phyloP scores from a whole-genome alignment of 2,888 invertebrate species.

The Dryadula phaetusa region DNA sequence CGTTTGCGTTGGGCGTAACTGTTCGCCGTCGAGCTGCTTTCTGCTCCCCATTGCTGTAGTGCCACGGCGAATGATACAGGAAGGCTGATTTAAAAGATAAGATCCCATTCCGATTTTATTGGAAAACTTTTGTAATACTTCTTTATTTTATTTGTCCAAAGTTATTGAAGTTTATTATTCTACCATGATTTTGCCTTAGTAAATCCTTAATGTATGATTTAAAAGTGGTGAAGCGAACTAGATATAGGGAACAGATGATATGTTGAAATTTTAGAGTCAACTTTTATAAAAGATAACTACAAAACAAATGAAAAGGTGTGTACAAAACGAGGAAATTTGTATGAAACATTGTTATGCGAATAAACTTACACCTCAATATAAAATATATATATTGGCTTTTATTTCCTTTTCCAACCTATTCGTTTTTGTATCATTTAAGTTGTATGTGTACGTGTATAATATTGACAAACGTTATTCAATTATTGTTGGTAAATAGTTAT shows the following conservation, averaged over 20 bases:
- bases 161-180: conserved; percentile 64
- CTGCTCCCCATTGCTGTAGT: conserved; percentile 49
- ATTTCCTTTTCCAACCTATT: conserved; percentile 53
- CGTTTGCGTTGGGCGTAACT: neutral
- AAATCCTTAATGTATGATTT: conserved; percentile 74
- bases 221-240: conserved; percentile 81
- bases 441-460: too few relatives aligned
- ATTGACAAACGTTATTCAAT: too few relatives aligned
- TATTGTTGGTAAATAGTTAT: too few relatives aligned
- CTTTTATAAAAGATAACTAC: conserved; percentile 83
- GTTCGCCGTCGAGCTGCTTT: conserved; percentile 11
- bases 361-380: conserved; percentile 85
- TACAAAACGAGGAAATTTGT: conserved; percentile 84
- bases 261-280: conserved; percentile 84
- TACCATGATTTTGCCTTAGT: conserved; percentile 78
- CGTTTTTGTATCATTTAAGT: neutral
- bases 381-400: conserved; percentile 79
- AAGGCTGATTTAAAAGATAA: conserved; percentile 70
- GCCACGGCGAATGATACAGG: conserved; percentile 66
- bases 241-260: conserved; percentile 83
- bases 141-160: conserved; percentile 67
- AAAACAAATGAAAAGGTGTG: conserved; percentile 82
- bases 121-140: conserved; percentile 72
- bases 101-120: conserved; percentile 77
- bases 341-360: conserved; percentile 85